Evolutionary conservation across 2,888 invertebrate species (phyloP).

Genomic region (Tetheella fluctuosa): DNA sequence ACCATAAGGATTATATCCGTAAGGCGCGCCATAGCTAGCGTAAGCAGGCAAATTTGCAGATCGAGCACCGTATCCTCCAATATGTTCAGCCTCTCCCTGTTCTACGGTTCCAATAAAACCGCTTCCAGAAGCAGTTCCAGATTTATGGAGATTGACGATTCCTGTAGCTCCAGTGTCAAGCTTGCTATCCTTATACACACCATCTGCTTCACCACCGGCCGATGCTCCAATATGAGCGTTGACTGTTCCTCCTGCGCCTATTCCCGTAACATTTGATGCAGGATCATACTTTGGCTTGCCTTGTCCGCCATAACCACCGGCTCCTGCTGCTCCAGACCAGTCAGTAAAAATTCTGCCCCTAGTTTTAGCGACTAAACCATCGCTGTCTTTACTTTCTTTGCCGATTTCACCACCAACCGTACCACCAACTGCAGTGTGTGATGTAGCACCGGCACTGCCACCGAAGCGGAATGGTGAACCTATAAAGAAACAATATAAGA

Average conservation of each 20-base stretch:
- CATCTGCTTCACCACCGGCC: background rate
- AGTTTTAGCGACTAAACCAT: background rate
- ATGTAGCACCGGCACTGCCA: background rate
- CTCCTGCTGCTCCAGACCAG: conserved; percentile 8
- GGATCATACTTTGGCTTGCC: background rate
- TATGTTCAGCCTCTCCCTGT: background rate
- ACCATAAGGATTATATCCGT: background rate
- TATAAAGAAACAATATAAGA: background rate
- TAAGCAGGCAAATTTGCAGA: background rate
- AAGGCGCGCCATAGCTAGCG: background rate
- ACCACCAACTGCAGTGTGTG: conserved; percentile 2
- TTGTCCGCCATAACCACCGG: conserved; percentile 1
- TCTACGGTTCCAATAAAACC: background rate
- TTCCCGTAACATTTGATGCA: background rate
- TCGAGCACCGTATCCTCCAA: background rate
- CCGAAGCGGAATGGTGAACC: conserved; percentile 2
- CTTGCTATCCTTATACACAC: background rate
- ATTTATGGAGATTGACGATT: background rate
- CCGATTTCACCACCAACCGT: background rate
- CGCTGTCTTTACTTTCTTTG: background rate
- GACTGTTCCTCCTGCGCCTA: background rate
- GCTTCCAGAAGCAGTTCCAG: background rate
- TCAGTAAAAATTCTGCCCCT: background rate
- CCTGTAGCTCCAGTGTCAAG: background rate
- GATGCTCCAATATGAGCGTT: background rate